Conservation (phyloP, 2,113 vertebrate species). For the Aptenodytes forsteri region DNA sequence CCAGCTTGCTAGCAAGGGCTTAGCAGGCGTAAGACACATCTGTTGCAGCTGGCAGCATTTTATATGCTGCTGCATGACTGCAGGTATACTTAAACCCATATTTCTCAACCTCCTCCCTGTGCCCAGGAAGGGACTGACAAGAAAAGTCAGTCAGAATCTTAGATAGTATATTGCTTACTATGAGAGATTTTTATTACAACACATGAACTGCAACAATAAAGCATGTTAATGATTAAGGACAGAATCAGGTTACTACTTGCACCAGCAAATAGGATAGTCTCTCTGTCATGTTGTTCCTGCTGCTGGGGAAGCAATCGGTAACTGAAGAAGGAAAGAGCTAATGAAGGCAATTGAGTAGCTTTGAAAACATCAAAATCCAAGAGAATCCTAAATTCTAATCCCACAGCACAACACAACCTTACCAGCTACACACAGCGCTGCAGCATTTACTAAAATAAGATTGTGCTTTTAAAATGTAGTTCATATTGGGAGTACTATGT, state of each 20-base stretch:
- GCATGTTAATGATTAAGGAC: neutral
- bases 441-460: neutral
- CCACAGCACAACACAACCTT: neutral
- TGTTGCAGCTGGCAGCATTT: conserved; percentile 33
- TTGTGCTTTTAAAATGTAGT: neutral
- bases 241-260: neutral
- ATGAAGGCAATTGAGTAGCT: neutral
- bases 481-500: neutral
- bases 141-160: neutral
- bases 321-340: neutral
- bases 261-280: neutral
- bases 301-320: neutral
- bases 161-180: neutral
- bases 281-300: neutral
- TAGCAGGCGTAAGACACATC: neutral
- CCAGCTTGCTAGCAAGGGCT: neutral
- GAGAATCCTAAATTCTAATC: neutral
- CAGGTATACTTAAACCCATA: neutral
- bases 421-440: neutral
- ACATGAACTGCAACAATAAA: neutral
- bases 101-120: neutral
- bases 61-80: neutral
- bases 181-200: conserved; percentile 7
- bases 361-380: neutral
- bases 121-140: neutral